These are phyloP conservation scores for Budorcas taxicolor DNA, from an alignment of 2,113 vertebrate species.

Conservation along the genomic window DNA sequence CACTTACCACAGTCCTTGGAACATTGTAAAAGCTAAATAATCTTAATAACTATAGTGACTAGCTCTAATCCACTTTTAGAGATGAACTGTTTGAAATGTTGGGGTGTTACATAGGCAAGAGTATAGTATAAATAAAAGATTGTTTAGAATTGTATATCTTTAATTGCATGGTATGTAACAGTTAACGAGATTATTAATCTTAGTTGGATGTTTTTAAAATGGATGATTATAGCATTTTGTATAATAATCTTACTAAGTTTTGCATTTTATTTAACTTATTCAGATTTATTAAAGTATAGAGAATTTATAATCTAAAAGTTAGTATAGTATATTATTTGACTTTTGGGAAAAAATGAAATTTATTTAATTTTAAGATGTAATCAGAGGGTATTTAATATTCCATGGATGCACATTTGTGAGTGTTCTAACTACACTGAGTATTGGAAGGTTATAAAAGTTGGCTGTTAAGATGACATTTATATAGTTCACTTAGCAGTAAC, in stretches of 20 bases:
- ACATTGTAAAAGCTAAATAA: background rate
- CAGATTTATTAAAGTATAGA: background rate
- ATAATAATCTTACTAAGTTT: background rate
- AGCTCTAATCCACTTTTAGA: background rate
- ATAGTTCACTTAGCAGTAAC: background rate
- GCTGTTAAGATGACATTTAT: background rate
- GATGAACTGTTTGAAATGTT: background rate
- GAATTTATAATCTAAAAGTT: background rate
- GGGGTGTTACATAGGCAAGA: background rate
- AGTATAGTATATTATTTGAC: background rate
- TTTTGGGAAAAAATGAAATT: background rate
- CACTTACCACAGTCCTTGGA: background rate
- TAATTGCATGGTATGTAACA: background rate
- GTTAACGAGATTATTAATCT: background rate
- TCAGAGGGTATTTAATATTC: background rate
- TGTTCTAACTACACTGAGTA: background rate
- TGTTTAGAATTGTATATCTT: background rate
- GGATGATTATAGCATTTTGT: background rate
- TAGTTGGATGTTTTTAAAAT: background rate
- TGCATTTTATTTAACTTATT: background rate
- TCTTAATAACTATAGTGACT: background rate
- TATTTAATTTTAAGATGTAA: background rate
- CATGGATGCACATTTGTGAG: background rate
- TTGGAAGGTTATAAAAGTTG: background rate
- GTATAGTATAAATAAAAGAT: background rate